Evolutionary conservation across 1,140 invertebrate species (phyloP), one percentile per base, ranked within the genome.

Genomic region (Steinernema feltiae): DNA sequence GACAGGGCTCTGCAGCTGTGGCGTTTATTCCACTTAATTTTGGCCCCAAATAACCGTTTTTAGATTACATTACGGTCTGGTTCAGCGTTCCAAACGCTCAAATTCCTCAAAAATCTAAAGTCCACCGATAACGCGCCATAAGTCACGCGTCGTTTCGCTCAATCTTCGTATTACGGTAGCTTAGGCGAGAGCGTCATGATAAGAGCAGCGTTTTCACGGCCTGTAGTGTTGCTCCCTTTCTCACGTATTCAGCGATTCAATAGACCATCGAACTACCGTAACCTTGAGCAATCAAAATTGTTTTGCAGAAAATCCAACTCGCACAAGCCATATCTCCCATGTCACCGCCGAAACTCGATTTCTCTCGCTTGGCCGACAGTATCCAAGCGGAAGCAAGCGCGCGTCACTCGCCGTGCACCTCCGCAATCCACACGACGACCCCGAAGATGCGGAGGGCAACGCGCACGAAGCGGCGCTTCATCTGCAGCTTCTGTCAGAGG

Each of bases 401-500:
- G 53, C 53, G 53, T 21, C 15, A 15, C 2, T 27, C 53, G 15
- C 15, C 15, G 3, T 63, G 53, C 24, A 17, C 53, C 53, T 63
- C 53, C 12, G 7, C 12, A 3, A 7, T 63, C 53, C 53, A 15
- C 15, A 7, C 12, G 3, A n/a, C 53, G 24, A 63, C 53, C 3
- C 53, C 53, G 3, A 63, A 27, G 53, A 63, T 63, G 7, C 53
- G 76, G 29, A 71, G 80, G 32, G 91, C 93, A 0, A 92, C 92
- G 0, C 88, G 94, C 74, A 93, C 94, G 1, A 96, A 96, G 87
- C 96, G 96, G 84, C 93, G 98, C 86, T 98, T 97, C 87, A 97
- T 98, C 82, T 98, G 96, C 88, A 94, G 95, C 88, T 98, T 93
- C 88, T 98, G 96, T 87, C 92, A 94, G 85, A 90, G 96, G 15